A percentile compares a stretch with the other conserved stretches of the same genome.
Conservation (phyloP, 2,888 invertebrate species). For the Drosophila stalkeri region DNA sequence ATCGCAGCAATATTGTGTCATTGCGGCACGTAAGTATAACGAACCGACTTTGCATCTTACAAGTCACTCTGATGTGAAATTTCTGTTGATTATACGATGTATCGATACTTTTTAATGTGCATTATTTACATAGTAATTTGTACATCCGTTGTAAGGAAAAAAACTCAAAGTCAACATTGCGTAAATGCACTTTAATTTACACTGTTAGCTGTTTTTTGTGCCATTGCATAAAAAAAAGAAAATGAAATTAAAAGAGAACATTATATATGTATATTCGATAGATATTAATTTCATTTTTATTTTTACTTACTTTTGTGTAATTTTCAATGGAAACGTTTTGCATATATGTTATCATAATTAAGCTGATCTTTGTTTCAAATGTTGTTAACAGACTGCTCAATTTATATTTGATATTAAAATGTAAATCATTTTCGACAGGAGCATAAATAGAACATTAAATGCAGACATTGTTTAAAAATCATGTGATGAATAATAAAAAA, state of each 20-base stretch:
- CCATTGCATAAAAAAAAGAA: too few species aligned
- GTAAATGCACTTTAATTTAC: conserved; percentile 14
- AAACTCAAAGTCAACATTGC: neutral
- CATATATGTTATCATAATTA: too few species aligned
- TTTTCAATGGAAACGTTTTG: too few species aligned
- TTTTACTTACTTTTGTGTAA: too few species aligned
- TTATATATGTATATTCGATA: too few species aligned
- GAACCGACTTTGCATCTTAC: conserved; percentile 31
- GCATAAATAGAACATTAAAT: neutral
- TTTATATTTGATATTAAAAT: neutral
- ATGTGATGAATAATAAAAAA: neutral
- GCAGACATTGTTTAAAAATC: neutral
- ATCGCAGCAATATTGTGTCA: conserved; percentile 39
- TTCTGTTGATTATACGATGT: conserved; percentile 34
- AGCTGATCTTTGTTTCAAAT: neutral
- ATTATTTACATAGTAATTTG: conserved; percentile 28
- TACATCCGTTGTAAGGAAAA: neutral
- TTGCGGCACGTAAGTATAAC: conserved; percentile 32
- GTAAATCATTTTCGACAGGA: neutral
- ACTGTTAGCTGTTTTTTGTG: neutral
- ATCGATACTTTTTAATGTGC: conserved; percentile 29
- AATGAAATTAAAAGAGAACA: too few species aligned
- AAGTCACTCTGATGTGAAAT: conserved; percentile 54
- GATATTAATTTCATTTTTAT: too few species aligned
- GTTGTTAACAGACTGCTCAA: neutral